Base-by-base conservation (phyloP, 1,140 invertebrate genomes). In the Archivesica marissinica region DNA sequence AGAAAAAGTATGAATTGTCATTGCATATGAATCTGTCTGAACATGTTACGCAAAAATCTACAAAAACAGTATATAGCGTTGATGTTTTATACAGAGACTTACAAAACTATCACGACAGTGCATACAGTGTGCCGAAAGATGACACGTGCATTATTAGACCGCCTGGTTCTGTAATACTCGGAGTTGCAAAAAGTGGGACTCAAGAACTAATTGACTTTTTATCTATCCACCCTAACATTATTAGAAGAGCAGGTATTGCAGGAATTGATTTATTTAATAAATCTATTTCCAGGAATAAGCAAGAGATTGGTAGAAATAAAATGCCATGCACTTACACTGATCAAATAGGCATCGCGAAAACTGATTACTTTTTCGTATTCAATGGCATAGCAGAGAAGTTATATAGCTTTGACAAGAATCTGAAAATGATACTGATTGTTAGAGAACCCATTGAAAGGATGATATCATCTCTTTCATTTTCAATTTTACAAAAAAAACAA, bases 371-470 rank as follows among this genome's bases (percentile, higher is more conserved):
- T 70, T 70, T 70, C 35, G 41, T 44, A 1, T n/a, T 20, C 35
- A 9, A 38, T 2, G 39, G 28, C 11, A 70, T 70, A 41, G 38
- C 66, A 25, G 20, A 44, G 4, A 70, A 28, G 17, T 23, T 70
- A 15, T 41, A 70, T 25, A 11, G 25, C n/a, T 70, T 41, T 25
- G 47, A 70, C 28, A 20, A 38, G 25, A 23, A 70, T 44, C 15
- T 70, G n/a, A 70, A 70, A 47, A 70, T 70, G 66, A 44, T 70
- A 13, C 33, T 70, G 15, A 23, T 70, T 6, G 38, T 70, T 2
- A 44, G 66, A 44, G 66, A 70, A 70, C 66, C 66, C 13, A 23
- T 70, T 23, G 38, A 25, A 11, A 70, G 66, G 28, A 23, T 70
- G 20, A 70, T 70, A 13, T 70, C 66, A 25, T 38, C 35, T 1